These are phyloP conservation scores for Chunga burmeisteri DNA, from an alignment of 2,113 vertebrate species.

Conservation along the genomic window DNA sequence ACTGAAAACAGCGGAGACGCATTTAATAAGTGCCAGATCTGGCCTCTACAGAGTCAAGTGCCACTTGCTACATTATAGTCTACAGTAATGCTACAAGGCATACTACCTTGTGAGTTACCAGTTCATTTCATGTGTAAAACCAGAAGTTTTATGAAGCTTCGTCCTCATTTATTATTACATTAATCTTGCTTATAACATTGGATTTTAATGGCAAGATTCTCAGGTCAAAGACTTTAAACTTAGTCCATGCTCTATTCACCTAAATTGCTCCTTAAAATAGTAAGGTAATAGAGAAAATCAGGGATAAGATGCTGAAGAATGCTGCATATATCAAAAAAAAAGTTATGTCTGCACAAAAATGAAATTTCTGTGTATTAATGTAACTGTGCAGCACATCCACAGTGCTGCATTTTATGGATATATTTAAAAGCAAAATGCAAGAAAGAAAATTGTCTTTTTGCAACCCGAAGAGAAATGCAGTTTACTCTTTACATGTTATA, in stretches of 20 bases:
- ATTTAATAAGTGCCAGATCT: neutral
- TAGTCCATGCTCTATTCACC: neutral
- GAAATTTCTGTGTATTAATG: neutral
- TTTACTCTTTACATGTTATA: neutral
- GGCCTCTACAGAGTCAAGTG: neutral
- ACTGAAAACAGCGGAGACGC: neutral
- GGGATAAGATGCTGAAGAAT: neutral
- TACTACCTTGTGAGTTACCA: neutral
- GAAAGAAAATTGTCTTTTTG: neutral
- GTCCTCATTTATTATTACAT: neutral
- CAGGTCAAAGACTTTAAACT: neutral
- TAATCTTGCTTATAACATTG: neutral
- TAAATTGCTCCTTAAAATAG: neutral
- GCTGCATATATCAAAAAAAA: neutral
- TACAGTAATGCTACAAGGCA: neutral
- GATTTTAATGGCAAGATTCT: neutral
- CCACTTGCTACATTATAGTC: neutral
- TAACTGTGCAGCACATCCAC: neutral
- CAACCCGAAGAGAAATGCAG: neutral
- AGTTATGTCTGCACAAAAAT: neutral
- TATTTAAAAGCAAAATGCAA: neutral
- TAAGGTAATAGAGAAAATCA: neutral
- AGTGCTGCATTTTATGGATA: neutral
- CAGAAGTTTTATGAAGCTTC: neutral
- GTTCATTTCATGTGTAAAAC: neutral